A percentile compares a stretch with the other conserved stretches of the same genome.
Evolutionary conservation across 2,113 vertebrate genomes (phyloP).

Genomic region (Synchiropus splendidus): DNA sequence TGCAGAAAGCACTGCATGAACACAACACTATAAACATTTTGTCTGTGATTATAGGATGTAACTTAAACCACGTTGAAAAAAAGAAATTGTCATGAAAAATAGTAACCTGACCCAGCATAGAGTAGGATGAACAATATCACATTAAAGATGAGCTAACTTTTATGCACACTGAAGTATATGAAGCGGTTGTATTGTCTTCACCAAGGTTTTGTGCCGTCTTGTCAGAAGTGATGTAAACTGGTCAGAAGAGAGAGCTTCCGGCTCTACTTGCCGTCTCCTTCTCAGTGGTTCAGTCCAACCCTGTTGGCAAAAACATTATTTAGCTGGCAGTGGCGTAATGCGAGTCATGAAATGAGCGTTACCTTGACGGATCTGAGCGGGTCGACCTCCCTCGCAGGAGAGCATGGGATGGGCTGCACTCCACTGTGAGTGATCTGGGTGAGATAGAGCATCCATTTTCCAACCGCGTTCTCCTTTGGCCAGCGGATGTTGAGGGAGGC

Average conservation of each 20-base stretch:
- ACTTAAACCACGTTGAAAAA: too few species aligned
- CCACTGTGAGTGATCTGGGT: constrained; percentile 73
- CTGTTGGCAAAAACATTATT: constrained; percentile 38
- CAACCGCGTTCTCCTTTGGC: constrained; percentile 78
- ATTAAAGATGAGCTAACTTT: too few species aligned
- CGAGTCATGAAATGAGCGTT: not conserved
- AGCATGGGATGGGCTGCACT: constrained; percentile 71
- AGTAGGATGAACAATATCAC: too few species aligned
- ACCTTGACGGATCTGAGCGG: constrained; percentile 58
- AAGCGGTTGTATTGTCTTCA: constrained; percentile 43
- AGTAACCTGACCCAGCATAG: too few species aligned
- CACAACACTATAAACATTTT: too few species aligned
- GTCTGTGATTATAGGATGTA: too few species aligned
- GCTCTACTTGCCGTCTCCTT: constrained; percentile 66
- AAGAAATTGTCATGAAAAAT: too few species aligned
- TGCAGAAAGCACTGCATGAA: too few species aligned
- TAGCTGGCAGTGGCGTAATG: not conserved
- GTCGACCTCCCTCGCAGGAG: constrained; percentile 70
- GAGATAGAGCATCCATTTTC: constrained; percentile 86
- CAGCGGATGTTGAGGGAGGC: constrained; percentile 82
- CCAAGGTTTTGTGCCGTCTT: constrained; percentile 77
- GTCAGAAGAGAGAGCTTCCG: constrained; percentile 51
- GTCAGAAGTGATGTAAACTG: constrained; percentile 62
- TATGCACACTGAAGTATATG: too few species aligned
- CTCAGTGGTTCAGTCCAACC: constrained; percentile 56